Conservation (phyloP, 2,888 invertebrate species). For the Dasypolia templi region DNA sequence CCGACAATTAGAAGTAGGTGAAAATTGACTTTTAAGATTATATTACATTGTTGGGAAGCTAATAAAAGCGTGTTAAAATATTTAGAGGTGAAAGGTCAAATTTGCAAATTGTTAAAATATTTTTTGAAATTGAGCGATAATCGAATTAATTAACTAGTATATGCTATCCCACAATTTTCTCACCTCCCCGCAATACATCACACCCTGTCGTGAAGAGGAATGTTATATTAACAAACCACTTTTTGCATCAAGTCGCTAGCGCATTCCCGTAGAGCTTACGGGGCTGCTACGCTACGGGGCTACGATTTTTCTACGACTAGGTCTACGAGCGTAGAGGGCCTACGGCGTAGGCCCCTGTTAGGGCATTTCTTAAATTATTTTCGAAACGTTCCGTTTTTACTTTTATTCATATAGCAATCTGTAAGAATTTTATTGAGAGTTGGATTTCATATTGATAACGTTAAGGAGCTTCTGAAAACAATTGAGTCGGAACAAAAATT, state of each 20-base stretch:
- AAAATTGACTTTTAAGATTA: no score
- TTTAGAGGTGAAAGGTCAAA: no score
- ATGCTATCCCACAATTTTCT: no score
- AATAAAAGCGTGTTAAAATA: no score
- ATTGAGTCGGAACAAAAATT: background rate
- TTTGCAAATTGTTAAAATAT: no score
- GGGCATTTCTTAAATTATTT: background rate
- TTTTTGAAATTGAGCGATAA: no score
- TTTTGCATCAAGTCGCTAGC: background rate
- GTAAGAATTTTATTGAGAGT: background rate
- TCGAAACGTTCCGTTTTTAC: background rate
- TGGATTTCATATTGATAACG: background rate
- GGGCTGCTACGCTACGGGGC: conserved; percentile 17
- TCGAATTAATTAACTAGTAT: no score
- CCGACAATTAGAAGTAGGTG: no score
- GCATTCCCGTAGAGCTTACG: background rate
- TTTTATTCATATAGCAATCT: background rate
- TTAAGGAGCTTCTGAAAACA: background rate
- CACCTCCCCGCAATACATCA: no score
- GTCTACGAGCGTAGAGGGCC: conserved; percentile 35
- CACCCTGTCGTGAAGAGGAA: no score
- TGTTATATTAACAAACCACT: background rate
- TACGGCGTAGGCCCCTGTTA: conserved; percentile 23
- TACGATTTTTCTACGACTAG: conserved; percentile 26
- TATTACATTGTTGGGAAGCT: no score